phyloP scores from a whole-genome alignment of 1,140 invertebrate species.

The Euura lappo region DNA sequence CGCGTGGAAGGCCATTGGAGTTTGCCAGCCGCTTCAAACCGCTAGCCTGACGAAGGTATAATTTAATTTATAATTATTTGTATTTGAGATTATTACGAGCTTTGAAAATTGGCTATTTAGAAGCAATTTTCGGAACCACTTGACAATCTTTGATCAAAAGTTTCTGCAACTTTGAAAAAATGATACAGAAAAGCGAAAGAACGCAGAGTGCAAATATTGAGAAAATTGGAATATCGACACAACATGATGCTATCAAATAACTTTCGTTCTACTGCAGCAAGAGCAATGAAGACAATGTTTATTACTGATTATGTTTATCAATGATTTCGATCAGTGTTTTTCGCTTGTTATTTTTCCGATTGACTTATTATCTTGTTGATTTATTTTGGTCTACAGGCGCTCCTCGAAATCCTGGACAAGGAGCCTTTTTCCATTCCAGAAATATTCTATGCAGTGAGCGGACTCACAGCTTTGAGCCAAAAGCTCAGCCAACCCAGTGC shows the following conservation, averaged over 20 bases:
- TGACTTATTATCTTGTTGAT: not conserved
- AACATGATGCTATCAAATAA: slow-evolving; percentile 45
- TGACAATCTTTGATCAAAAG: too few relatives aligned
- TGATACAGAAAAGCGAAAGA: too few relatives aligned
- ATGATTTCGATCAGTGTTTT: not conserved
- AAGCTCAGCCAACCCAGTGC: slow-evolving; percentile 58
- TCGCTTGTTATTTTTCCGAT: not conserved
- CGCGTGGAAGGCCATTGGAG: slow-evolving; percentile 59
- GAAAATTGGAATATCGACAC: too few relatives aligned
- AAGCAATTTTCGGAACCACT: too few relatives aligned
- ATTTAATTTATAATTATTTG: slow-evolving; percentile 10
- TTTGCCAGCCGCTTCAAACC: slow-evolving; percentile 52
- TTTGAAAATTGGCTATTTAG: too few relatives aligned
- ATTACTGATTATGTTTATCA: slow-evolving; percentile 34
- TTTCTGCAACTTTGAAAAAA: too few relatives aligned
- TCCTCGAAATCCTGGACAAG: slow-evolving; percentile 54
- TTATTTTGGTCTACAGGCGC: slow-evolving; percentile 35
- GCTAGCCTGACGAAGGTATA: slow-evolving; percentile 47
- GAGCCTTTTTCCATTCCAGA: slow-evolving; percentile 57
- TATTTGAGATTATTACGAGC: not conserved
- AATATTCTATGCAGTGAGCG: slow-evolving; percentile 56
- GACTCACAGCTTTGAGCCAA: slow-evolving; percentile 50
- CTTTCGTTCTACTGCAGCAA: slow-evolving; percentile 51
- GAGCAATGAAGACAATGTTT: slow-evolving; percentile 38
- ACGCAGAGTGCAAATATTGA: too few relatives aligned